These are phyloP conservation scores for Pygoscelis adeliae DNA, from an alignment of 2,113 vertebrate genomes.

Conservation along the genomic window DNA sequence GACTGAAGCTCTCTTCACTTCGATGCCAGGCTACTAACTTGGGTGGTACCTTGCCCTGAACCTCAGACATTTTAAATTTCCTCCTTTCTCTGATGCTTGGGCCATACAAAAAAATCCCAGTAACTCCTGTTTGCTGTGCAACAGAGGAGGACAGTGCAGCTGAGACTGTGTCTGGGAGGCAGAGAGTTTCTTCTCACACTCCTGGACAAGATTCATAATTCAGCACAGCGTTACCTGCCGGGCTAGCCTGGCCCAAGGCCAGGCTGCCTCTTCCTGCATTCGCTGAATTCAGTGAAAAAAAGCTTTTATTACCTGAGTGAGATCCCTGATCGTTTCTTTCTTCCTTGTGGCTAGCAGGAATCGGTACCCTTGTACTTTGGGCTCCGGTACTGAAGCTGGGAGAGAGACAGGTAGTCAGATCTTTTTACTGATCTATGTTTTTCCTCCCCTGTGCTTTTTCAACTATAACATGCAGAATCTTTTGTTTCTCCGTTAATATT, in stretches of 20 bases:
- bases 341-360: not conserved
- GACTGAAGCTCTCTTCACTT: not conserved
- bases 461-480: not conserved
- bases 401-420: not conserved
- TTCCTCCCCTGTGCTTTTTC: not conserved
- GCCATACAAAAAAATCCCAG: not conserved
- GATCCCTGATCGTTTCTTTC: not conserved
- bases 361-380: not conserved
- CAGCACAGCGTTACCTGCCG: rapidly evolving
- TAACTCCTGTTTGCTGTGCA: not conserved
- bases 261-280: not conserved
- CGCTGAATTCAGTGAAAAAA: not conserved
- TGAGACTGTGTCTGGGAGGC: not conserved
- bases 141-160: not conserved
- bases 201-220: not conserved
- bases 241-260: not conserved
- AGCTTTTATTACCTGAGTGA: not conserved
- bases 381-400: not conserved
- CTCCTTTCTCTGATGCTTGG: not conserved
- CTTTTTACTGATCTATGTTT: not conserved
- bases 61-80: not conserved
- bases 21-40: not conserved
- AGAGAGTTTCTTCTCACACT: not conserved
- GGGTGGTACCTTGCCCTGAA: not conserved
- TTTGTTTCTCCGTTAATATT: not conserved